Evolutionary conservation across 92 coral and sea anemone genomes (phyloP), one percentile per base, ranked within the genome.

Genomic region (Plumapathes pennacea): DNA sequence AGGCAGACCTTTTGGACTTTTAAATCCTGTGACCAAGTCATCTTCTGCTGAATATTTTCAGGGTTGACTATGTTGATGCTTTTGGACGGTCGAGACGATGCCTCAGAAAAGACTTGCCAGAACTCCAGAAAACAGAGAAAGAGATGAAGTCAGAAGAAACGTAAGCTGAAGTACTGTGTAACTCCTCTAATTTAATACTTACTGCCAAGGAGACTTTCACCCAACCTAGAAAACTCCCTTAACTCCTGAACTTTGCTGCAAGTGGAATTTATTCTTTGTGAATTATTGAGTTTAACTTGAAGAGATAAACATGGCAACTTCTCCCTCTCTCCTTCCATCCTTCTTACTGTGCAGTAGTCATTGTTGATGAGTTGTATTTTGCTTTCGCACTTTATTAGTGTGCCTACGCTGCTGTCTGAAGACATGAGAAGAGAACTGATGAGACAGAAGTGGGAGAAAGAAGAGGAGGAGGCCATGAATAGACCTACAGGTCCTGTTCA

Each of bases 11-110:
- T 8, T 34, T 34, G 8, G 9, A 34, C 40, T 8, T 34, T 34
- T 8, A 34, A 34, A 34, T 8, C 40, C 40, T 34, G 9, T 34
- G 8, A n/a, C n/a, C n/a, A 34, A 24, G 2, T 2, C 18, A 30
- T 9, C 18, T 24, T 4, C 4, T 4, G 2, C 19, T 17, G 17
- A 31, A 14, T 31, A 15, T 9, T 45, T 25, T 21, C 32, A 92
- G 98, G 99, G 96, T 94, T 21, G 99, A 94, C 14, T 94, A 84
- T 69, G 94, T 84, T 1, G 99, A 94, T 46, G 76, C 85, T 10
- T 81, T 94, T 57, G 99, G 99, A 4, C 79, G 99, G 21, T 76
- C 91, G 47, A 72, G 89, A 29, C 71, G 59, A 38, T 94, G 99
- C 57, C 74, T 88, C 23, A 83, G 73, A 31, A 77, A 84, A 53